Conservation (phyloP, 2,113 vertebrate species). For the Myxocyprinus asiaticus region DNA sequence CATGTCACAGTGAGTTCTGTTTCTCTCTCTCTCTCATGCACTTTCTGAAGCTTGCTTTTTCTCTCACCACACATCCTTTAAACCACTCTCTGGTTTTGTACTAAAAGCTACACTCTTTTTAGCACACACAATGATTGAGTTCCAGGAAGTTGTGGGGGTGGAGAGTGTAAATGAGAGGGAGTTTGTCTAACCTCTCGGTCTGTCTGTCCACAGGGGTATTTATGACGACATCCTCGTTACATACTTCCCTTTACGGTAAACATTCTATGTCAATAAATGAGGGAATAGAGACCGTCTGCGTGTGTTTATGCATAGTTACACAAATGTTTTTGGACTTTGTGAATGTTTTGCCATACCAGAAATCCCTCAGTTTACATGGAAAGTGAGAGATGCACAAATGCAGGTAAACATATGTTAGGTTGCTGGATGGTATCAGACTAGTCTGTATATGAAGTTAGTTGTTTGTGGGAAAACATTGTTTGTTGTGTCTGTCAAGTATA, state of each 20-base stretch:
- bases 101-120: neutral
- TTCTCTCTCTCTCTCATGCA: neutral
- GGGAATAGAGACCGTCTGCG: slow-evolving; percentile 14
- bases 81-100: slow-evolving; percentile 17
- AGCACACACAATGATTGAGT: slow-evolving; percentile 10
- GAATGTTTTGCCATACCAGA: slow-evolving; percentile 39
- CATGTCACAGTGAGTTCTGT: slow-evolving; percentile 4
- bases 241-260: slow-evolving; percentile 42
- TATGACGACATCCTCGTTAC: slow-evolving; percentile 28
- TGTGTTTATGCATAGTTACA: slow-evolving; percentile 42
- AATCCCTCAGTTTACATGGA: neutral
- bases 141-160: slow-evolving; percentile 14
- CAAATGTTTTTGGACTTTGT: slow-evolving; percentile 38
- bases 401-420: neutral
- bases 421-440: neutral
- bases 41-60: neutral
- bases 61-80: neutral
- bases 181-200: slow-evolving; percentile 21
- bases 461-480: neutral
- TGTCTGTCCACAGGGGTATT: slow-evolving; percentile 40
- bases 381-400: slow-evolving; percentile 17
- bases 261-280: slow-evolving; percentile 34
- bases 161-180: slow-evolving; percentile 17
- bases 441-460: neutral
- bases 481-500: neutral